phyloP scores from a whole-genome alignment of 92 coral and sea anemone genomes.

The Zoanthus gigantus region DNA sequence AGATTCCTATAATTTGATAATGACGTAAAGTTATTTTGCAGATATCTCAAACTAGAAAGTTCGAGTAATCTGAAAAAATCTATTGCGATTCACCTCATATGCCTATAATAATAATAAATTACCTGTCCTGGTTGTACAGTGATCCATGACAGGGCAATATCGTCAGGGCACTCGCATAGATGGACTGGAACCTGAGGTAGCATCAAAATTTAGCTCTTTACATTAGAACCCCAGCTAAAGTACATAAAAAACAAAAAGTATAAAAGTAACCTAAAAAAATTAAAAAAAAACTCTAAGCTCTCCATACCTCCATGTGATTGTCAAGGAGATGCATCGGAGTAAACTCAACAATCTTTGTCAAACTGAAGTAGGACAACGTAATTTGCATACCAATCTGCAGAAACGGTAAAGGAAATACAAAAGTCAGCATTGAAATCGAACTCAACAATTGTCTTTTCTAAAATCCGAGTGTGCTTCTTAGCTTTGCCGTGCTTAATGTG shows the following conservation, averaged over 20 bases:
- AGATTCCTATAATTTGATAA: too few species aligned
- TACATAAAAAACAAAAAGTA: not conserved
- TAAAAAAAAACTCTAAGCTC: not conserved
- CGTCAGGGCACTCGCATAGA: constrained; percentile 78
- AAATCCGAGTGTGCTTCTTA: too few species aligned
- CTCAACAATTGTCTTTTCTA: too few species aligned
- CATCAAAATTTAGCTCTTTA: not conserved
- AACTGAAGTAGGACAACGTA: constrained; percentile 92
- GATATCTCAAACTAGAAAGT: too few species aligned
- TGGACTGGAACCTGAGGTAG: constrained; percentile 70
- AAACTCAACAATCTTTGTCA: constrained; percentile 94
- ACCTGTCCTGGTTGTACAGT: constrained; percentile 92
- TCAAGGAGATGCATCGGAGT: constrained; percentile 88
- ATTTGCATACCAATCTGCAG: constrained; percentile 93
- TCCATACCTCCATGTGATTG: constrained; percentile 87
- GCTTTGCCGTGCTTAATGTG: too few species aligned
- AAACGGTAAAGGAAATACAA: not conserved
- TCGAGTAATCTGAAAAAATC: too few species aligned
- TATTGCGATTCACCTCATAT: not conserved
- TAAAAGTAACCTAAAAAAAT: not conserved
- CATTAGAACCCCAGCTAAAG: not conserved
- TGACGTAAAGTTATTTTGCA: too few species aligned
- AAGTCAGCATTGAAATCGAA: too few species aligned
- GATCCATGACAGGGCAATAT: constrained; percentile 70
- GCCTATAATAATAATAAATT: not conserved